These are phyloP conservation scores for Epinephelus fuscoguttatus DNA, from an alignment of 2,113 vertebrate genomes.

Conservation along the genomic window DNA sequence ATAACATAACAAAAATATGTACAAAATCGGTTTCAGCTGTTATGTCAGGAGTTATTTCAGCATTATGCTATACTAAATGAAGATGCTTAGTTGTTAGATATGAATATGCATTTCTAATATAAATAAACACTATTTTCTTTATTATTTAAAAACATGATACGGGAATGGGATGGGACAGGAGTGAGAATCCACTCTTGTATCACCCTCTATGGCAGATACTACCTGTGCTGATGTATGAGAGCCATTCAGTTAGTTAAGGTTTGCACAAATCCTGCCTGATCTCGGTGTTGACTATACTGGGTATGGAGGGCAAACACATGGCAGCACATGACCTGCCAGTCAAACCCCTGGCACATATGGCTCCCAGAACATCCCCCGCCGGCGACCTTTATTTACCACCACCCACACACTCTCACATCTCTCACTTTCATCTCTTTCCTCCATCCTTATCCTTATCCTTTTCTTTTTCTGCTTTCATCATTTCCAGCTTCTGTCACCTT, in stretches of 20 bases:
- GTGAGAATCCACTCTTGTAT: too few species aligned
- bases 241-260: not conserved
- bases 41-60: too few species aligned
- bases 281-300: not conserved
- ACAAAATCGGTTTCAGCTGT: too few species aligned
- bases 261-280: not conserved
- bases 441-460: not conserved
- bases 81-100: too few species aligned
- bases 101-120: too few species aligned
- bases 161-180: too few species aligned
- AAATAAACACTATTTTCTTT: too few species aligned
- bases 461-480: not conserved
- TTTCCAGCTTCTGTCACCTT: not conserved
- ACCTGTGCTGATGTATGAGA: not conserved
- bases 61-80: too few species aligned
- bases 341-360: constrained; percentile 43
- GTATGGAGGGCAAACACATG: not conserved
- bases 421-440: constrained; percentile 18
- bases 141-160: too few species aligned
- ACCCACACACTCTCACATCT: constrained; percentile 39
- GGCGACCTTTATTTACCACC: constrained; percentile 49
- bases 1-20: too few species aligned
- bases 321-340: constrained; percentile 36
- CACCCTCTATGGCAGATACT: too few species aligned
- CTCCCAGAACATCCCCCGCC: constrained; percentile 34